phyloP scores from a whole-genome alignment of 2,113 vertebrate species.

The Delphinus delphis region DNA sequence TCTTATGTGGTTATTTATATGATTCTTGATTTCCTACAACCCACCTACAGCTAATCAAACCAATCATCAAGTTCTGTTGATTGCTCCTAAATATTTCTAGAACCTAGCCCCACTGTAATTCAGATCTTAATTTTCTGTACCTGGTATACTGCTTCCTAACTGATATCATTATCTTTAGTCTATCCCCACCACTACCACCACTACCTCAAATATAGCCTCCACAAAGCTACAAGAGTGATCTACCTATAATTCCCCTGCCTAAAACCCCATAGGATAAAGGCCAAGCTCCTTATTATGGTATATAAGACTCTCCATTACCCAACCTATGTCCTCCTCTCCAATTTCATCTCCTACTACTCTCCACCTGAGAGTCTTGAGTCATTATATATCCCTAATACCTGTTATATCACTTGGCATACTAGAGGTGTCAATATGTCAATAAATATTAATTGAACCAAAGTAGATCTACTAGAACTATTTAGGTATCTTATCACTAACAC shows the following conservation, averaged over 20 bases:
- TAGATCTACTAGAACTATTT: background rate
- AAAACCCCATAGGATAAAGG: background rate
- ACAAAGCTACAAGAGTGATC: background rate
- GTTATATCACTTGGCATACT: background rate
- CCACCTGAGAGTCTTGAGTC: background rate
- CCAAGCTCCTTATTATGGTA: background rate
- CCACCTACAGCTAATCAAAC: background rate
- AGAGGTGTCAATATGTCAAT: background rate
- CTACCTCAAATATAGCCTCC: background rate
- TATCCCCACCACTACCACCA: background rate
- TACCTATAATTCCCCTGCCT: background rate
- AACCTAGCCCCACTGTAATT: background rate
- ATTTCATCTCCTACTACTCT: background rate
- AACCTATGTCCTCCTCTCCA: background rate
- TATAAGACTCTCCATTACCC: background rate
- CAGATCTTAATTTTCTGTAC: background rate
- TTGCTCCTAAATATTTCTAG: background rate
- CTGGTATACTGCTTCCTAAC: background rate
- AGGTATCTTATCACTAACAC: background rate
- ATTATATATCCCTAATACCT: background rate
- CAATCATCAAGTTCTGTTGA: background rate
- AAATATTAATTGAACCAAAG: background rate
- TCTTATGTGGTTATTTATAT: background rate
- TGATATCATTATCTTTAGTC: background rate
- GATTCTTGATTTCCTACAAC: background rate